Evolutionary conservation across 2,797 vertebrate species (phyloP).

Genomic region (Chiloscyllium punctatum): DNA sequence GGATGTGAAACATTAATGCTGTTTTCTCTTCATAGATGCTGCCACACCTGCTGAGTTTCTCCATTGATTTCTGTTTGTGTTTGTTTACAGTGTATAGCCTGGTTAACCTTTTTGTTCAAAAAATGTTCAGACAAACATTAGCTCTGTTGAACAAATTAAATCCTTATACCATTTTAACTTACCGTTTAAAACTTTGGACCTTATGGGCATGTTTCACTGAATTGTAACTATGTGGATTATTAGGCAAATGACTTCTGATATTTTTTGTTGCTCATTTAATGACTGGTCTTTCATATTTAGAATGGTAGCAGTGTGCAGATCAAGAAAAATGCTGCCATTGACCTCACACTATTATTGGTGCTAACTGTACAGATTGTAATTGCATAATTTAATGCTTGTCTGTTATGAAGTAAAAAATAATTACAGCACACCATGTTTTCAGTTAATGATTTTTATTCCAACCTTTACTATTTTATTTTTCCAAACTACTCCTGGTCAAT

Average conservation of each 20-base stretch:
- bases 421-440: background rate
- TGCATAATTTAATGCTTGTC: background rate
- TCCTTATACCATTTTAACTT: background rate
- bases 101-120: background rate
- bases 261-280: background rate
- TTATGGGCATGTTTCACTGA: background rate
- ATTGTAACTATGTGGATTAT: background rate
- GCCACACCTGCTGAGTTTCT: too few relatives aligned
- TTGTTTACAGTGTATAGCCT: too few relatives aligned
- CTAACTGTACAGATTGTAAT: background rate
- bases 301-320: background rate
- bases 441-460: background rate
- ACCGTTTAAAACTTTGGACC: background rate
- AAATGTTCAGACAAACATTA: background rate
- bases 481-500: background rate
- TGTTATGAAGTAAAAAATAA: conserved; percentile 1
- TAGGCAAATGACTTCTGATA: background rate
- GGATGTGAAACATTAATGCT: too few relatives aligned
- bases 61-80: too few relatives aligned
- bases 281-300: background rate
- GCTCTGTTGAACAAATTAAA: background rate
- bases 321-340: background rate
- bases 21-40: too few relatives aligned
- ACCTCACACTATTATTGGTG: background rate
- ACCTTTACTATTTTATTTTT: background rate